phyloP scores from a whole-genome alignment of 2,888 invertebrate genomes.

The Anoplius nigerrimus region DNA sequence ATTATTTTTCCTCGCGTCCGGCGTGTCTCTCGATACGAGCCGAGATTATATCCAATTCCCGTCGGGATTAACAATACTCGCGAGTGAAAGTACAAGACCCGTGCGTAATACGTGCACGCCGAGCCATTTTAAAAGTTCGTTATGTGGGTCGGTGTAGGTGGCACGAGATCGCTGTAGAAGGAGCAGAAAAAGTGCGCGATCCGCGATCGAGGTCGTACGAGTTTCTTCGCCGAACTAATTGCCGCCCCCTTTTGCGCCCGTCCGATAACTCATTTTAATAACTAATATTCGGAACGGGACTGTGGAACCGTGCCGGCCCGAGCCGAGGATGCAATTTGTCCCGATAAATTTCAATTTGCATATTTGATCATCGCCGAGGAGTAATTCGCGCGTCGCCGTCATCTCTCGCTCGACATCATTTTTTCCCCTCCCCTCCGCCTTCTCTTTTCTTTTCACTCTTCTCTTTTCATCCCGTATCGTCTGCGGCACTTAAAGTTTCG shows the following conservation, averaged over 20 bases:
- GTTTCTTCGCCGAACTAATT: constrained; percentile 1
- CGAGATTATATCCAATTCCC: constrained; percentile 14
- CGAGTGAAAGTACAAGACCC: constrained; percentile 47
- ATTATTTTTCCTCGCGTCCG: too few relatives aligned
- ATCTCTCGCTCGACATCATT: not conserved
- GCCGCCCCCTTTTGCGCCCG: too few relatives aligned
- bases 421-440: not conserved
- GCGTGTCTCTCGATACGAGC: too few relatives aligned
- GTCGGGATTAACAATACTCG: constrained; percentile 23
- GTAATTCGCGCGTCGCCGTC: too few relatives aligned
- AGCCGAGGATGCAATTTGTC: not conserved
- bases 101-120: constrained; percentile 38
- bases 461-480: not conserved
- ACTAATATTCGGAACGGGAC: too few relatives aligned
- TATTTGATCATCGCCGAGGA: too few relatives aligned
- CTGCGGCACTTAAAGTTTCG: not conserved
- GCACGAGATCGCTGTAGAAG: constrained; percentile 32
- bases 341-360: not conserved
- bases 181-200: constrained; percentile 13
- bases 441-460: not conserved
- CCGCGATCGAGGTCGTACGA: constrained; percentile 11
- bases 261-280: too few relatives aligned
- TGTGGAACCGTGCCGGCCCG: not conserved
- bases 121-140: constrained; percentile 22
- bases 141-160: constrained; percentile 44